Base-by-base conservation (phyloP, 2,888 invertebrate genomes). In the Yponomeuta plumbellus region DNA sequence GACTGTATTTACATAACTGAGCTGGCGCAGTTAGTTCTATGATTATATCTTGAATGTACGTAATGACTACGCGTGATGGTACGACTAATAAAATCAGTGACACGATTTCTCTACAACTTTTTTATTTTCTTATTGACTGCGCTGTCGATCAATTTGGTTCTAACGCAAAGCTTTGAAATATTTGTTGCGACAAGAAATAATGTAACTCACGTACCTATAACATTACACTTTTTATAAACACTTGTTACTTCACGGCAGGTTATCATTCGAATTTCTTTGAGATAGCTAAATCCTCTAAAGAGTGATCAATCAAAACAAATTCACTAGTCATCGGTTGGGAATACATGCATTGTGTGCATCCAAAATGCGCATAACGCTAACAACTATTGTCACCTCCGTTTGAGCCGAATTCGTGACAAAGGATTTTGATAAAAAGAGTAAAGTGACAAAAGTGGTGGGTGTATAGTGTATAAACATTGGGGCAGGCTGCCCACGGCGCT, bases 281-380 rank as follows among this genome's bases (percentile, higher is more conserved):
- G n/a, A 65, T 22, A 61, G 57, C 66, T 67, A 69, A 67, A 74
- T 73, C 73, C 81, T 80, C 77, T 70, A 72, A 73, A 78, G 81
- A 78, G 77, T 81, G 75, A 90, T 91, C 91, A 79, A 91, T 91
- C 91, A 89, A 78, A 83, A 85, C 85, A 89, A 90, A 89, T 90
- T 91, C 90, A 90, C 91, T 85, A 91, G 91, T 91, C 91, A 91
- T 91, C 91, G 86, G 75, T 77, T 85, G 76, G 86, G 83, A 86
- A 88, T 88, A 88, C 88, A 84, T 73, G 70, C 77, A 86, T 88
- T 88, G 88, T 89, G 77, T 80, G 79, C 76, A 75, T 85, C 79
- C 81, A 83, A 76, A 78, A 85, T 82, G 81, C 82, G 84, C 85
- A 83, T 26, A 86, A 88, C 77, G 82, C 80, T 80, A 84, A 85